Conservation (phyloP, 2,797 vertebrate genomes). For the Prionace glauca region DNA sequence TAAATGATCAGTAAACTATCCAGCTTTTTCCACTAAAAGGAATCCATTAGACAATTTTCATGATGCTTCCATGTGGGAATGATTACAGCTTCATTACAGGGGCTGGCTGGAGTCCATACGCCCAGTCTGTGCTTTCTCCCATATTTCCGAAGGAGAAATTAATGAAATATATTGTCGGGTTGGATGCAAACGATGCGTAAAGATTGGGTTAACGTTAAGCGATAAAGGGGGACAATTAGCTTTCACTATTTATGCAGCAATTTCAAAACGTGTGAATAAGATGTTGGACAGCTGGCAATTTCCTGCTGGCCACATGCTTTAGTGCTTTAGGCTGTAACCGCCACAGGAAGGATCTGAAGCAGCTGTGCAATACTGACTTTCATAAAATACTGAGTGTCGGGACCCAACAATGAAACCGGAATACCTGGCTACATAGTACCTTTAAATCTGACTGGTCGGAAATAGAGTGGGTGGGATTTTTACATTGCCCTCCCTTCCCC, state of each 20-base stretch:
- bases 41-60: slow-evolving; percentile 39
- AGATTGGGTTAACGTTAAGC: neutral
- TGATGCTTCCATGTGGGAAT: slow-evolving; percentile 41
- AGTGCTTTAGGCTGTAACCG: slow-evolving; percentile 8
- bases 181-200: neutral
- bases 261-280: slow-evolving; percentile 32
- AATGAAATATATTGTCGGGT: neutral
- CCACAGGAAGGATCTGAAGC: slow-evolving; percentile 38
- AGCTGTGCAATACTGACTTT: slow-evolving; percentile 31
- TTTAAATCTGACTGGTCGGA: slow-evolving; percentile 3
- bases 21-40: slow-evolving; percentile 39
- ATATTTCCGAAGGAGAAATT: neutral
- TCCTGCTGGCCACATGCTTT: slow-evolving; percentile 31
- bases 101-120: slow-evolving; percentile 36
- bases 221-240: slow-evolving; percentile 39
- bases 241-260: slow-evolving; percentile 32
- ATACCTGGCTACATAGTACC: neutral
- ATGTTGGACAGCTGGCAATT: slow-evolving; percentile 37
- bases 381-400: slow-evolving; percentile 25
- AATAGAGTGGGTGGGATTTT: neutral
- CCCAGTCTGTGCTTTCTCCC: neutral
- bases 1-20: slow-evolving; percentile 37
- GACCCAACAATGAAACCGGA: neutral
- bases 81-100: slow-evolving; percentile 40
- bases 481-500: no score